Conservation (phyloP, 2,113 vertebrate species). For the Papio anubis region DNA sequence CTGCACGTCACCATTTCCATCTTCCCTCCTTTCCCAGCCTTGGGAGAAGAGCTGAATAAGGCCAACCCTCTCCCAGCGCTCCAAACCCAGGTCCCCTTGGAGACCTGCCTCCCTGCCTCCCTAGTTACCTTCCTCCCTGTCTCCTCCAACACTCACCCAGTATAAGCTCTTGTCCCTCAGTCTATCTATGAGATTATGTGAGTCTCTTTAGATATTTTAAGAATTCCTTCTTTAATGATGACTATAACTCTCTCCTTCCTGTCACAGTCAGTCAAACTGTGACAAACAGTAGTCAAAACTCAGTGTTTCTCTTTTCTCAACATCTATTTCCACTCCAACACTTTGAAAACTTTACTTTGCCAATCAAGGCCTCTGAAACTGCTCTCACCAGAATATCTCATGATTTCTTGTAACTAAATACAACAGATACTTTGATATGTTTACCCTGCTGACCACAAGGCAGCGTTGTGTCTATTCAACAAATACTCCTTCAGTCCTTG, state of each 20-base stretch:
- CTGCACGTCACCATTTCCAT: neutral
- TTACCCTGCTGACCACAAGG: neutral
- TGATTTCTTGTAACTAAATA: no score
- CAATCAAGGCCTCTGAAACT: neutral
- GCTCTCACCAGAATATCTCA: neutral
- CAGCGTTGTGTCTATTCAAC: neutral
- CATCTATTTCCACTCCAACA: neutral
- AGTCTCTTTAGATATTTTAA: neutral
- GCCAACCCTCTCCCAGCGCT: neutral
- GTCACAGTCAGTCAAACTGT: neutral
- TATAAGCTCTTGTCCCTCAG: neutral
- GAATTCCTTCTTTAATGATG: neutral
- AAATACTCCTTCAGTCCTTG: neutral
- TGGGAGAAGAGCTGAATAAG: neutral
- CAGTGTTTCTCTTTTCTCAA: neutral
- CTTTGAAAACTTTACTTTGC: neutral
- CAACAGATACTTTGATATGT: fast-evolving
- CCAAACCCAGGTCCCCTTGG: neutral
- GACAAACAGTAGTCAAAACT: neutral
- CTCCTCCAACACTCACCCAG: no score
- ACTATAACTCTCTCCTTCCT: neutral
- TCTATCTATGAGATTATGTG: neutral
- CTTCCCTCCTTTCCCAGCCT: neutral
- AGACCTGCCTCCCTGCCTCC: no score
- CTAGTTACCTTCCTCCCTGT: neutral